Base-by-base conservation (phyloP, 2,113 vertebrate genomes). In the Corvus hawaiiensis region DNA sequence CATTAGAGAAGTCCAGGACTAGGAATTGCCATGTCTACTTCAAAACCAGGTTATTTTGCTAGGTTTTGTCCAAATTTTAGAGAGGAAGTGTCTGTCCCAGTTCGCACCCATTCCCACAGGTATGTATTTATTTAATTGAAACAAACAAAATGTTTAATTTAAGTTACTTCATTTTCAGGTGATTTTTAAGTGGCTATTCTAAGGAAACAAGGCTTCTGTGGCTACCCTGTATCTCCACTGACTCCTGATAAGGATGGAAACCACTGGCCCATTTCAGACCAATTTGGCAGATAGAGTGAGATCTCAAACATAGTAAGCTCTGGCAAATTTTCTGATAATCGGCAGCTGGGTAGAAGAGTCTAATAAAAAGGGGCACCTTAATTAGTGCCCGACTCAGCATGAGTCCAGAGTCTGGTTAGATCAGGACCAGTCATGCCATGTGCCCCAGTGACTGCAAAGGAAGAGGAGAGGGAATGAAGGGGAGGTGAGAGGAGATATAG, bases 401-500 rank as follows among this genome's bases (percentile, higher is more conserved):
- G 52, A 82, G 62, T 33, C 27, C 59, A 48, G 27, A 64, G 37
- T 18, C n/a, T 61, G 62, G 43, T 90, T 43, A 52, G 49, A 39
- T 21, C 2, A 0, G 0, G 1, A 33, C 26, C 44, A 76, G 56
- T 22, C 32, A 24, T 1, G 3, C 17, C 59, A 32, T 0, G 3
- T 54, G 30, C 30, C 79, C 54, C 3, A 0, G 39, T 11, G 67
- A 49, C 54, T 24, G 51, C 26, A 41, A 72, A 51, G n/a, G 32
- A 71, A 76, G 19, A 77, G 48, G 14, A 56, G 39, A 61, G 18
- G 35, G 43, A 92, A 81, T 8, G 7, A 55, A 74, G 26, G 10
- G 6, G 51, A 76, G 24, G 23, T 46, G 79, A 67, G 61, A 44
- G 43, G 33, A 84, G 27, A 37, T 27, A 13, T 0, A 5, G 55